Evolutionary conservation across 1,140 invertebrate species (phyloP).

Genomic region (Metaphire vulgaris): DNA sequence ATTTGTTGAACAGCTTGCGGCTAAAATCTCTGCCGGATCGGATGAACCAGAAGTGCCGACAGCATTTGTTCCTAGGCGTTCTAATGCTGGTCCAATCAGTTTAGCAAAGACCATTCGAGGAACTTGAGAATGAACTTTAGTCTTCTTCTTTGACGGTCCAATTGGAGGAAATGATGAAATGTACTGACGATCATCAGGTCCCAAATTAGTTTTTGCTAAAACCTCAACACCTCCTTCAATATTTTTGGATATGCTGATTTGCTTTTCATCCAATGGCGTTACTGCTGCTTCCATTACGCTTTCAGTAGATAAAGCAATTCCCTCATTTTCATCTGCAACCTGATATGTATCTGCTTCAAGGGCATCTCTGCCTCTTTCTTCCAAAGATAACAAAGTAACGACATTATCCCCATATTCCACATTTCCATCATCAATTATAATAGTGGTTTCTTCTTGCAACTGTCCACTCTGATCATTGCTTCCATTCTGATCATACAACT

Average conservation of each 20-base stretch:
- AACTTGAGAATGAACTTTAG: background rate
- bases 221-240: background rate
- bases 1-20: too few species aligned
- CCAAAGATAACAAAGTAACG: too few species aligned
- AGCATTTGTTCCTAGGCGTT: background rate
- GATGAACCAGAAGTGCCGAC: background rate
- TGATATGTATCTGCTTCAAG: too few species aligned
- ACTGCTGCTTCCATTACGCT: background rate
- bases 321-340: too few species aligned
- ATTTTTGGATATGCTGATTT: background rate
- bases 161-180: constrained; percentile 1
- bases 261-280: background rate
- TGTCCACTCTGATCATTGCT: too few species aligned
- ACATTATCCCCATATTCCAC: too few species aligned
- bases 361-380: too few species aligned
- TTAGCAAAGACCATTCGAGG: background rate
- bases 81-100: background rate
- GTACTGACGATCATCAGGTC: background rate
- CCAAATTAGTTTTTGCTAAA: too few species aligned
- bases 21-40: background rate
- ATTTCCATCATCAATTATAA: too few species aligned
- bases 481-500: too few species aligned
- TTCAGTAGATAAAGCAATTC: too few species aligned
- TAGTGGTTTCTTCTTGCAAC: too few species aligned
- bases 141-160: background rate